Conservation (phyloP, 2,797 vertebrate species). For the Cottoperca gobio region DNA sequence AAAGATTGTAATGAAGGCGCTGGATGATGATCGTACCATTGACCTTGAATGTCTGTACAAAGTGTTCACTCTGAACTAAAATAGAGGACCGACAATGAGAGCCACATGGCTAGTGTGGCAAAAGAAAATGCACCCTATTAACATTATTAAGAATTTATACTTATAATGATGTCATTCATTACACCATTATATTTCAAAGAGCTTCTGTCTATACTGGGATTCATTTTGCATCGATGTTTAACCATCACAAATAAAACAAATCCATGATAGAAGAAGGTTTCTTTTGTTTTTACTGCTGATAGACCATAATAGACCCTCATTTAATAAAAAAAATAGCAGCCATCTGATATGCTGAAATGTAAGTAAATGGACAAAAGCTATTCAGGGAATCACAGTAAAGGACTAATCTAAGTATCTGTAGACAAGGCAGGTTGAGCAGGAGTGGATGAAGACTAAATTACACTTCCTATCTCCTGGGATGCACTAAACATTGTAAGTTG, state of each 20-base stretch:
- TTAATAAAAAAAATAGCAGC: no score
- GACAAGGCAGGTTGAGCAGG: neutral
- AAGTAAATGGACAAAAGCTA: neutral
- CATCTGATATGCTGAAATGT: conserved; percentile 4
- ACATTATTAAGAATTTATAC: no score
- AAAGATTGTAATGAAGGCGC: neutral
- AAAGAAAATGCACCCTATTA: no score
- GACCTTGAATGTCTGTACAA: no score
- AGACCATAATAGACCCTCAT: neutral
- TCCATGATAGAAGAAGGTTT: neutral
- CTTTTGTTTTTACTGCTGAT: conserved; percentile 3
- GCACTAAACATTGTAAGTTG: conserved; percentile 25
- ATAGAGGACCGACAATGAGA: neutral
- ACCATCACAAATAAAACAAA: neutral
- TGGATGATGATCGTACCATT: neutral
- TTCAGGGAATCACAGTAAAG: conserved; percentile 27
- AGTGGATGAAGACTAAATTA: conserved; percentile 18
- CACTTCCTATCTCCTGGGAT: conserved; percentile 6
- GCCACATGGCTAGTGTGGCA: neutral
- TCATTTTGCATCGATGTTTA: conserved; percentile 6
- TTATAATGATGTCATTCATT: no score
- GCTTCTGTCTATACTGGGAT: neutral
- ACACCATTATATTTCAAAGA: conserved; percentile 5
- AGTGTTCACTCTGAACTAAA: neutral
- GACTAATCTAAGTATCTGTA: neutral